Evolutionary conservation across 2,797 vertebrate species (phyloP), one percentile per base, ranked within the genome.

Genomic region (Thamnophis elegans): DNA sequence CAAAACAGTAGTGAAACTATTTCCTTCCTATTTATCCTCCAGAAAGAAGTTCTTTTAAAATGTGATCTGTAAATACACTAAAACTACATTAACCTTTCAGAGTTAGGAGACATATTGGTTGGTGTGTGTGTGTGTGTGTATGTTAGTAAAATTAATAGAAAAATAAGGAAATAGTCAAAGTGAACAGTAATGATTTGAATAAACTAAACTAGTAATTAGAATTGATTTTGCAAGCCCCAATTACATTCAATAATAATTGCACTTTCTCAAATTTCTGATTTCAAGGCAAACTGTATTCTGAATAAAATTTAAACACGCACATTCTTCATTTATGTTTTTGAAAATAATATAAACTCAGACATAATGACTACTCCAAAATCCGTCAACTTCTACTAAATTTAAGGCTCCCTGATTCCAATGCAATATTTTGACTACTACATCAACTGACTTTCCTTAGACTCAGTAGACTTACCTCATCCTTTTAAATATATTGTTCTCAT

Each of bases 21-120:
- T 93, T 95, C 88, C 94, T 91, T 92, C 88, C 95, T 60, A 82
- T 59, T 68, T 7, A 87, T 6, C 60, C 58, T 91, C 56, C 32
- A n/a, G 26, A 26, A n/a, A 25, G 89, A 88, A 78, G 78, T 0
- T 92, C 87, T 90, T 73, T 47, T 5, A 55, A 91, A 85, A 88
- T 42, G 36, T 0, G 9, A 42, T 22, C 78, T 0, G 0, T 0
- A 4, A 56, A 53, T 0, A 0, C 7, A 0, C 0, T 65, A 36
- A 1, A 0, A 11, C 36, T 53, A 42, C 0, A 82, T 89, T 87
- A 60, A 89, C 51, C 10, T 87, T 20, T 26, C 0, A 0, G 1
- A 65, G 32, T 25, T 36, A 87, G 1, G 20, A 42, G 20, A 42
- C 4, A 47, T 47, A 82, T 42, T 47, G 36, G 36, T 12, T 82